Evolutionary conservation across 2,888 invertebrate genomes (phyloP), one percentile per base, ranked within the genome.

Genomic region (Crioceris asparagi): DNA sequence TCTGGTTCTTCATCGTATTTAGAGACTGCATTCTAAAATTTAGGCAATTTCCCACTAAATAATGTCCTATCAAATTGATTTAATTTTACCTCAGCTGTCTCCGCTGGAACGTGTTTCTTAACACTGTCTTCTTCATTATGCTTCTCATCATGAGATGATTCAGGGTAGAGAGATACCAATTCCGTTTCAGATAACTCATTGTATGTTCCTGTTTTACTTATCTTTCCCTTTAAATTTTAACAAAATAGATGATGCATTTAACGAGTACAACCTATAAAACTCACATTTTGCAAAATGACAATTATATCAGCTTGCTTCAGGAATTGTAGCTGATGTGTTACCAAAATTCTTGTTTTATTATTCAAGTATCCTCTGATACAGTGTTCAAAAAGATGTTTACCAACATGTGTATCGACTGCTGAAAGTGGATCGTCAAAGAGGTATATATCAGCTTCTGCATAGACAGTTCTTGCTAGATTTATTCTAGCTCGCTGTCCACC

Each of bases 261-360:
- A 29, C 6, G 23, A 23, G 7, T 23, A 23, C 7, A 23, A 7
- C 23, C 23, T 7, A 23, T n/a, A n/a, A n/a, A n/a, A n/a, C 54
- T 51, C 40, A 56, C 83, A 58, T 80, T 77, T 39, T 75, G 72
- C 23, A 84, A 56, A 33, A 82, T 69, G 43, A 83, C 59, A 39
- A 83, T 71, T 39, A 70, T 67, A 57, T 83, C 77, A 1, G 77
- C 80, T 15, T 69, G 56, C 49, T 74, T 74, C 21, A 83, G 67
- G 51, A 81, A 83, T 55, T 90, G 87, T 23, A 86, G 64, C 58
- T 90, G 88, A 61, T 90, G 88, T 0, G 90, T 90, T 41, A 86
- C 83, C 11, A 90, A 71, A 45, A 90, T 73, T 25, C 83, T 69
- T 1, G 84, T 82, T 56, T 79, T 75, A 41, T 75, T 65, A 4